Conservation (phyloP, 2,888 invertebrate genomes). For the Acanthoscelides obtectus region DNA sequence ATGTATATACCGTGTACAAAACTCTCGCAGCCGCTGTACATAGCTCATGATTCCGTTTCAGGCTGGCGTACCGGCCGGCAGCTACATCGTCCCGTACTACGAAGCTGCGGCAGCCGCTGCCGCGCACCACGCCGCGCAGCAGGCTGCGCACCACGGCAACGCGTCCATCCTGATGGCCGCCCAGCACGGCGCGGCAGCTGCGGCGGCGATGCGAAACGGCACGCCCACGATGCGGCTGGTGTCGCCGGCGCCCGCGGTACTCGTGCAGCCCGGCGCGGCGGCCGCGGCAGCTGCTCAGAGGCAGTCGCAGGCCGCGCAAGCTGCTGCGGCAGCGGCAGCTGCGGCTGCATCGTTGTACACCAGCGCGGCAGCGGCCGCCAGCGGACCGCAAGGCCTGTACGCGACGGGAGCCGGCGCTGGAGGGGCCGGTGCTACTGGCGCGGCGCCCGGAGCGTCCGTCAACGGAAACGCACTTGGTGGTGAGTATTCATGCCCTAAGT, state of each 20-base stretch:
- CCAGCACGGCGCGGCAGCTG: constrained; percentile 36
- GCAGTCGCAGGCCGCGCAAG: constrained; percentile 65
- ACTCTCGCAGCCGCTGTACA: not conserved
- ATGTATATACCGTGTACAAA: not conserved
- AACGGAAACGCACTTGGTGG: constrained; percentile 59
- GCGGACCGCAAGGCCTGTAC: not conserved
- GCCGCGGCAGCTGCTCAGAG: constrained; percentile 49
- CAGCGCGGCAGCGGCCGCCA: constrained; percentile 44
- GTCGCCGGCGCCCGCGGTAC: constrained; percentile 88
- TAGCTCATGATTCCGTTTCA: constrained; percentile 18
- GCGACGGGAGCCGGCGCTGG: constrained; percentile 25
- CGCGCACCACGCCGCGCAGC: constrained; percentile 44
- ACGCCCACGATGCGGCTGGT: constrained; percentile 84
- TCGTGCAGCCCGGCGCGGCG: constrained; percentile 63
- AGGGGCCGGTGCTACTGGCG: constrained; percentile 25
- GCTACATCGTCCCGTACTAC: constrained; percentile 63
- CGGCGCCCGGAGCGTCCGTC: constrained; percentile 37
- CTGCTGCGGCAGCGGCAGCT: constrained; percentile 61
- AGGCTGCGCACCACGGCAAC: constrained; percentile 38
- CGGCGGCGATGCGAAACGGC: constrained; percentile 62
- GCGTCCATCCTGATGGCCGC: constrained; percentile 54
- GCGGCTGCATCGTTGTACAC: constrained; percentile 58
- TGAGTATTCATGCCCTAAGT: too few relatives aligned
- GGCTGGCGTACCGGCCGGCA: constrained; percentile 56
- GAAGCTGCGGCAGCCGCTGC: constrained; percentile 53